phyloP scores from a whole-genome alignment of 2,888 invertebrate genomes.

The Melieria crassipennis region DNA sequence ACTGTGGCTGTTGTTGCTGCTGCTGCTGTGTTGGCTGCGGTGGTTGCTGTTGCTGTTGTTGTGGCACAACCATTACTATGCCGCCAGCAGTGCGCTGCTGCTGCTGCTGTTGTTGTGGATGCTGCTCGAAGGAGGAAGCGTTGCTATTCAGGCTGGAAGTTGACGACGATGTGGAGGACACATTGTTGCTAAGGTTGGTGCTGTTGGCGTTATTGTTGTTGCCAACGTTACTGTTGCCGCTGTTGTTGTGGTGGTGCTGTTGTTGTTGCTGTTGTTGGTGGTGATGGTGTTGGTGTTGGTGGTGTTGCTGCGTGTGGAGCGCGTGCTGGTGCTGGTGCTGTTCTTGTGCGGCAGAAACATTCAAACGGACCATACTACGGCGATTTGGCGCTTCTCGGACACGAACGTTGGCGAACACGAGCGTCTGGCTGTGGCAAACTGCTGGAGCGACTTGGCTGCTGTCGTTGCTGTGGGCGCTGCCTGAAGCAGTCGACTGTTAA shows the following conservation, averaged over 20 bases:
- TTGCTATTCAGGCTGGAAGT: slow-evolving; percentile 52
- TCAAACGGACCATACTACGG: slow-evolving; percentile 63
- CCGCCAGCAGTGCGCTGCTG: slow-evolving; percentile 44
- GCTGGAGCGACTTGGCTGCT: background rate
- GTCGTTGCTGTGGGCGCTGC: slow-evolving; percentile 12
- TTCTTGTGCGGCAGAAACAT: slow-evolving; percentile 54
- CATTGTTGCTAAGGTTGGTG: slow-evolving; percentile 36
- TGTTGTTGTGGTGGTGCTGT: slow-evolving; percentile 44
- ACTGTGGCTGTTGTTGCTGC: slow-evolving; percentile 39
- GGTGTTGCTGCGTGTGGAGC: slow-evolving; percentile 38
- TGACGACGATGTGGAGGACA: slow-evolving; percentile 50
- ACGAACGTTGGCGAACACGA: background rate
- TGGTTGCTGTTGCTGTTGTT: slow-evolving; percentile 42
- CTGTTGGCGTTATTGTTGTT: slow-evolving; percentile 23
- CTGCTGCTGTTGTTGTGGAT: slow-evolving; percentile 42
- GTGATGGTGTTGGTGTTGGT: slow-evolving; percentile 40
- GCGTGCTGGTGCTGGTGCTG: slow-evolving; percentile 41
- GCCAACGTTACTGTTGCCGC: slow-evolving; percentile 34
- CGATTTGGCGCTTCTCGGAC: background rate
- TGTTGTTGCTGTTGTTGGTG: slow-evolving; percentile 39
- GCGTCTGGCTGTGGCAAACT: background rate
- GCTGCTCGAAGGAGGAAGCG: slow-evolving; percentile 39
- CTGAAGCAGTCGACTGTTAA: slow-evolving; percentile 6
- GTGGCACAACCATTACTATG: slow-evolving; percentile 53
- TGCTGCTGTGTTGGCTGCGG: slow-evolving; percentile 40